phyloP scores from a whole-genome alignment of 2,797 vertebrate species.

The Mormyrus hasselquistii region DNA sequence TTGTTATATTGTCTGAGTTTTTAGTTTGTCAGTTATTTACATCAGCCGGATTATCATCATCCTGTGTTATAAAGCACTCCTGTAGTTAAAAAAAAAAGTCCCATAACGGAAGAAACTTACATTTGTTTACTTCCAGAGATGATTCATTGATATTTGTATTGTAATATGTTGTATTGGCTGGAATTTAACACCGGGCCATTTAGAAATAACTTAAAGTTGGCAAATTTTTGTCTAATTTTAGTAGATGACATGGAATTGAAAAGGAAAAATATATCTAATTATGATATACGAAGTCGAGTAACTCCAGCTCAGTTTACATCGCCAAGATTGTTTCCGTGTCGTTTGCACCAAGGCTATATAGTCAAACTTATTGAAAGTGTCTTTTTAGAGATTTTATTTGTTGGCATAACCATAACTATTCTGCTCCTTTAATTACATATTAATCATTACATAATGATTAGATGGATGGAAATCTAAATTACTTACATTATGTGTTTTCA shows the following conservation, averaged over 20 bases:
- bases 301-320: neutral
- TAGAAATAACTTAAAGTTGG: neutral
- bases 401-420: neutral
- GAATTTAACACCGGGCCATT: neutral
- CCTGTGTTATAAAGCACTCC: neutral
- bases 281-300: neutral
- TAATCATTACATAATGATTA: neutral
- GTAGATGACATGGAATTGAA: neutral
- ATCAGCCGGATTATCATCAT: neutral
- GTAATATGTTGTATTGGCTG: neutral
- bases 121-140: neutral
- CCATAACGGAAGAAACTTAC: neutral
- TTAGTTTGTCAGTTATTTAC: neutral
- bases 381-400: neutral
- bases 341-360: neutral
- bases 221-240: neutral
- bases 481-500: neutral
- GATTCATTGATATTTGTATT: neutral
- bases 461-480: neutral
- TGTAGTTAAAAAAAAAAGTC: neutral
- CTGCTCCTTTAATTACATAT: neutral
- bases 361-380: neutral
- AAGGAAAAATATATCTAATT: neutral
- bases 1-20: neutral
- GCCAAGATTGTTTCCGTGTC: neutral